Base-by-base conservation (phyloP, 2,113 vertebrate species). In the Nematolebias whitei region DNA sequence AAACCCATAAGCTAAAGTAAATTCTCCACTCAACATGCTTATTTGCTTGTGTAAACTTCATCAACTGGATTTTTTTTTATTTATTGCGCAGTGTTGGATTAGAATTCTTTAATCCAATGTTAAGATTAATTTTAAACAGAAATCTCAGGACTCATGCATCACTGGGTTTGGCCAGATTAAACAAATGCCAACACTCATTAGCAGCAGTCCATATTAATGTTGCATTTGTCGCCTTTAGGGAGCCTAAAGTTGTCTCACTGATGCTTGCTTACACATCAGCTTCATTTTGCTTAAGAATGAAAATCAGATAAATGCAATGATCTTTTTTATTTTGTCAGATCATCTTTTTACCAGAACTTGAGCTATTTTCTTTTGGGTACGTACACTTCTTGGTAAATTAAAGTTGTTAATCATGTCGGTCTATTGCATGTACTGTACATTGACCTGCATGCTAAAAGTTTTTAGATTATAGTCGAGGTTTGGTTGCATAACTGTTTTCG, bases 191-290 rank as follows among this genome's bases (percentile, higher is more conserved):
- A 47, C 56, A 54, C 60, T 66, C 71, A 78, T 78, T 68, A 63
- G 26, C 54, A 50, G 54, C 67, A 43, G 78, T 71, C 66, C 47
- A 40, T 72, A 67, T 71, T 82, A 76, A 71, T 74, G 72, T 76
- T 61, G 45, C 62, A 50, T 82, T 76, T 74, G 72, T 67, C 71
- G 80, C 75, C 82, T 79, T 79, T 47, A 9, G 71, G 52, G 80
- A 74, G 65, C 74, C 43, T 74, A 64, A 82, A 76, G 73, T 53
- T 15, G 58, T 85, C 58, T 71, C 24, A n/a, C 26, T 15, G 61
- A 22, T 53, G 57, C 26, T 7, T 29, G n/a, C 63, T 26, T 72
- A 79, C 64, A 68, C 35, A 39, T 51, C 44, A 1, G 29, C 26
- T 51, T 75, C 15, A 19, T 39, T 76, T 74, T 68, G 49, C 60